A percentile compares a stretch with the other conserved stretches of the same genome.
These are phyloP conservation scores for Pseudochirops cupreus DNA, from an alignment of 2,797 vertebrate genomes.

Conservation along the genomic window DNA sequence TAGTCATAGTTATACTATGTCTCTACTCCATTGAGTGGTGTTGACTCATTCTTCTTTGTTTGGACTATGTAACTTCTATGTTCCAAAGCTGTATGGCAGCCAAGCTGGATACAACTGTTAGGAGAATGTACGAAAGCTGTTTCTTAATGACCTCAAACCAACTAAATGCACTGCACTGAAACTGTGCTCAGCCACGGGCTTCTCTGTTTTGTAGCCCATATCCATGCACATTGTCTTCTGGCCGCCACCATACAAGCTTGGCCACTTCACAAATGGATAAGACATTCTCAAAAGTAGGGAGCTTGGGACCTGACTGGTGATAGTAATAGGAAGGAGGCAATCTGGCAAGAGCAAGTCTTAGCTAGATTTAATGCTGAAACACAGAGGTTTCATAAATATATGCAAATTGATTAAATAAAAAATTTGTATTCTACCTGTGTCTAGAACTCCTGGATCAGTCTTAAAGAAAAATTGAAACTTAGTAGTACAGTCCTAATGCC, in stretches of 20 bases:
- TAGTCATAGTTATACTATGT: not conserved
- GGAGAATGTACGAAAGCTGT: not conserved
- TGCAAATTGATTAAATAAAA: not conserved
- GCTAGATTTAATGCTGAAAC: not conserved
- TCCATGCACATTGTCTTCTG: not conserved
- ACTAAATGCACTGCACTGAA: not conserved
- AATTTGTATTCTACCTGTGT: not conserved
- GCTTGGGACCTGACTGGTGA: not conserved
- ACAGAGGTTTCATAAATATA: not conserved
- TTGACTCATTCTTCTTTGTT: not conserved
- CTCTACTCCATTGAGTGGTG: not conserved
- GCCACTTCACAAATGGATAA: not conserved
- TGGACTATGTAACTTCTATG: not conserved
- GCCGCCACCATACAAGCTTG: not conserved
- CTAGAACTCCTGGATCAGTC: not conserved
- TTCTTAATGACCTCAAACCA: not conserved
- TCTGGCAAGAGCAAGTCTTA: not conserved
- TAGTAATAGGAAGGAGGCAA: not conserved
- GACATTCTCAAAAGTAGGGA: not conserved
- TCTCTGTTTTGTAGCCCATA: not conserved
- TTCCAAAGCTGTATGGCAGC: not conserved
- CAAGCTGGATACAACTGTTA: not conserved
- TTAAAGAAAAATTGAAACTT: constrained; percentile 16
- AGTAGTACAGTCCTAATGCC: not conserved
- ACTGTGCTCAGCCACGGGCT: not conserved